A percentile compares a stretch with the other conserved stretches of the same genome.
phyloP scores from a whole-genome alignment of 2,888 invertebrate genomes.

The Drosophila demipolita region DNA sequence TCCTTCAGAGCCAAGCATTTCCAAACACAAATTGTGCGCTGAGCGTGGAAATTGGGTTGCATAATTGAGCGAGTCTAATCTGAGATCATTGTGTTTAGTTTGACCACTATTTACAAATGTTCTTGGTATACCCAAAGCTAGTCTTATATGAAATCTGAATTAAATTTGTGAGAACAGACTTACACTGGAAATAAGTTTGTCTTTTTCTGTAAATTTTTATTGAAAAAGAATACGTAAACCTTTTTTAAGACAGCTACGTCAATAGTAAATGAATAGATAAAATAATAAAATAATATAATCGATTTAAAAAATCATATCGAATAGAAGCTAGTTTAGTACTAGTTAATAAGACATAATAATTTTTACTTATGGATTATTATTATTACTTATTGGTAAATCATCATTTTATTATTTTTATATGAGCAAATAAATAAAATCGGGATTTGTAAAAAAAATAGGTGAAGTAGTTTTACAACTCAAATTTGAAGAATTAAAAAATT shows the following conservation, averaged over 20 bases:
- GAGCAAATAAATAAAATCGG: not conserved
- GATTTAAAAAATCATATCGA: not conserved
- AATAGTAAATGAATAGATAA: not conserved
- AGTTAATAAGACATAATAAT: not conserved
- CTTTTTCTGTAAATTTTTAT: not conserved
- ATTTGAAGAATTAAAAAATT: too few species aligned
- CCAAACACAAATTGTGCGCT: conserved; percentile 40
- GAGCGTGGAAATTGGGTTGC: conserved; percentile 19
- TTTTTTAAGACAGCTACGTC: not conserved
- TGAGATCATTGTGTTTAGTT: conserved; percentile 19
- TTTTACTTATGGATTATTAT: too few species aligned
- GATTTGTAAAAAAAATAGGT: not conserved
- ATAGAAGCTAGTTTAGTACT: not conserved
- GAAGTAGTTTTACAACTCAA: too few species aligned
- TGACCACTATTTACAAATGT: not conserved
- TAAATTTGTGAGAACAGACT: not conserved
- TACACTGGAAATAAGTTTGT: not conserved
- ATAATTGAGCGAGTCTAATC: conserved; percentile 44
- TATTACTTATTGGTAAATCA: too few species aligned
- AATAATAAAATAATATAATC: not conserved
- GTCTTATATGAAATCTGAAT: not conserved
- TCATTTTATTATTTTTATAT: too few species aligned
- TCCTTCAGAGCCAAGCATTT: conserved; percentile 1
- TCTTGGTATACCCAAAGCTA: not conserved
- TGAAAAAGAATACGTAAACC: not conserved